phyloP scores from a whole-genome alignment of 1,140 invertebrate genomes.

The Lordiphosa mommai region DNA sequence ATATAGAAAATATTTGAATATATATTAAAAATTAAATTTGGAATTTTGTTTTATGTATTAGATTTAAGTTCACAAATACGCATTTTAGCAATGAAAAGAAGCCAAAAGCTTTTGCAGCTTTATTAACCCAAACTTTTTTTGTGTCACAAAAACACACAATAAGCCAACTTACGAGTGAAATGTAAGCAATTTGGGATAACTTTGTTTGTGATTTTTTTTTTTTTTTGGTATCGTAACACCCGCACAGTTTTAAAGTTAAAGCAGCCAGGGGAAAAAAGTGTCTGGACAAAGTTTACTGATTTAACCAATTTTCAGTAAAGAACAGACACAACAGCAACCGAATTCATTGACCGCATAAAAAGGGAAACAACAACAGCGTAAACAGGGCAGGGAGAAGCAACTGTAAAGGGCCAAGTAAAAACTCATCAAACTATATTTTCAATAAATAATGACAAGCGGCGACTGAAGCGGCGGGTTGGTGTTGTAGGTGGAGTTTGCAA shows the following conservation, averaged over 20 bases:
- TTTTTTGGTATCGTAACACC: background rate
- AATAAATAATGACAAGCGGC: slow-evolving; percentile 68
- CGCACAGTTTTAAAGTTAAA: slow-evolving; percentile 37
- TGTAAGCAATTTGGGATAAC: slow-evolving; percentile 13
- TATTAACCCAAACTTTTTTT: too few relatives aligned
- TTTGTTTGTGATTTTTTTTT: slow-evolving; percentile 26
- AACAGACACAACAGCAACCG: slow-evolving; percentile 17
- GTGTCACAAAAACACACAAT: background rate
- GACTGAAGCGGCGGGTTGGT: slow-evolving; percentile 1
- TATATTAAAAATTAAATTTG: too few relatives aligned
- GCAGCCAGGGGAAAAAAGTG: slow-evolving; percentile 19
- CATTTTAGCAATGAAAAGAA: too few relatives aligned
- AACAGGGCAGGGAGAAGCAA: background rate
- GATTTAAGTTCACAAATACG: too few relatives aligned
- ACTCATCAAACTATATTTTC: slow-evolving; percentile 77
- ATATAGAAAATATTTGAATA: too few relatives aligned
- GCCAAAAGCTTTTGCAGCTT: background rate
- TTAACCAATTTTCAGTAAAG: slow-evolving; percentile 60
- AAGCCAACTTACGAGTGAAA: slow-evolving; percentile 9
- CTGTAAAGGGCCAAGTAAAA: slow-evolving; percentile 47
- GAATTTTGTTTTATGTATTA: too few relatives aligned
- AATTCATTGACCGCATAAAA: slow-evolving; percentile 57
- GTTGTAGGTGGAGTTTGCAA: background rate
- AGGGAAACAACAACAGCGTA: slow-evolving; percentile 41
- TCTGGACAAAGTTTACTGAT: slow-evolving; percentile 57